phyloP scores from a whole-genome alignment of 2,888 invertebrate species.

The Dasypolia templi region DNA sequence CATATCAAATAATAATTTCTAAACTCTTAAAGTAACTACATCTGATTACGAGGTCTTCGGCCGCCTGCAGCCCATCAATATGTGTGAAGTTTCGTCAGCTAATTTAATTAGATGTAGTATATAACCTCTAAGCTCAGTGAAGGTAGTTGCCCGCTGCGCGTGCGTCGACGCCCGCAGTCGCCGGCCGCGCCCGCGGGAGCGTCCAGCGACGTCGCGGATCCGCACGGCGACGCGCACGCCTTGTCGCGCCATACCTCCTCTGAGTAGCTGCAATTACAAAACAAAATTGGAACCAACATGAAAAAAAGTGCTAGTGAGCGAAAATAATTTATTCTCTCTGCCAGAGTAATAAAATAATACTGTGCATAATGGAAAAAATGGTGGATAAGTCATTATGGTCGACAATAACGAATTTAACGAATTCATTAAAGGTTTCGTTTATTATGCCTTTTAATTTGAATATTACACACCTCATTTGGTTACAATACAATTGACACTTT shows the following conservation, averaged over 20 bases:
- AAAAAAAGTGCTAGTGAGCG: neutral
- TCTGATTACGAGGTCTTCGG: neutral
- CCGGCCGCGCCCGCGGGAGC: constrained; percentile 76
- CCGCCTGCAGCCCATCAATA: neutral
- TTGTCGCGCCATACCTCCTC: constrained; percentile 86
- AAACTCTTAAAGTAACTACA: neutral
- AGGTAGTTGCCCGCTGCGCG: constrained; percentile 80
- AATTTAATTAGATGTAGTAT: neutral
- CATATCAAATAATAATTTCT: neutral
- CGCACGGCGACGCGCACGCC: constrained; percentile 75
- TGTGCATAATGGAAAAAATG: neutral
- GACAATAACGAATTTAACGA: too few species aligned
- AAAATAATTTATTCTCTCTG: neutral
- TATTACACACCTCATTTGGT: too few species aligned
- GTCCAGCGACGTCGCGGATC: constrained; percentile 75
- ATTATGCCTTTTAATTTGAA: neutral
- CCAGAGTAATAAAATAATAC: neutral
- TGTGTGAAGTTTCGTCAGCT: neutral
- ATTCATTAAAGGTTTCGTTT: neutral
- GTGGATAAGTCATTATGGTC: too few species aligned
- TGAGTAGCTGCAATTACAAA: constrained; percentile 77
- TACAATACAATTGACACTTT: too few species aligned
- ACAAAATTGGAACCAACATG: neutral
- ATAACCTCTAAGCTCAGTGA: constrained; percentile 62
- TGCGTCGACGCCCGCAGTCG: constrained; percentile 73